Evolutionary conservation across 53 echinoderm and acorn worm species (phyloP).

Genomic region (Astropecten irregularis): DNA sequence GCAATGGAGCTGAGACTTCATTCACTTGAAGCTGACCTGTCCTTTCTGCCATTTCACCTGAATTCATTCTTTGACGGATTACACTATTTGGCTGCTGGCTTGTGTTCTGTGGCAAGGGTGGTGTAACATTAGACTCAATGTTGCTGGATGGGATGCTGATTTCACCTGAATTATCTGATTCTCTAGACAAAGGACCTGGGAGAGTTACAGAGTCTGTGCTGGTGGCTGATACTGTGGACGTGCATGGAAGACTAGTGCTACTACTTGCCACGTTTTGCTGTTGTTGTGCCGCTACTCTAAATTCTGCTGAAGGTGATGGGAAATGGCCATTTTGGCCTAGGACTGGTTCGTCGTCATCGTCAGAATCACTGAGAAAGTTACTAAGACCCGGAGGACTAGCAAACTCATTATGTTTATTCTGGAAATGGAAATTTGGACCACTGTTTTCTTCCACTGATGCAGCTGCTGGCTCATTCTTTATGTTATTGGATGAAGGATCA

Average conservation of each 20-base stretch:
- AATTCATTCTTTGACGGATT: constrained; percentile 1
- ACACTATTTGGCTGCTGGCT: constrained; percentile 39
- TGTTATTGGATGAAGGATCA: no score
- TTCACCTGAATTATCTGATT: no score
- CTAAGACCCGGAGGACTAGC: no score
- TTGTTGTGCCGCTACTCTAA: constrained; percentile 20
- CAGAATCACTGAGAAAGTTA: no score
- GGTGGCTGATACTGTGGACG: not conserved
- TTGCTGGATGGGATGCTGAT: no score
- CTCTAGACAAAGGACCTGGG: no score
- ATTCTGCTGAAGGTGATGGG: constrained; percentile 28
- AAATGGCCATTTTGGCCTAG: not conserved
- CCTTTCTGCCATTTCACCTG: not conserved
- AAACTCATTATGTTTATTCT: no score
- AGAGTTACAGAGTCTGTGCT: not conserved
- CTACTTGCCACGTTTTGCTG: not conserved
- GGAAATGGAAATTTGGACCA: no score
- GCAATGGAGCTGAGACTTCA: not conserved
- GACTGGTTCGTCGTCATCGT: no score
- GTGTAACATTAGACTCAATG: not conserved
- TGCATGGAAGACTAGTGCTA: no score
- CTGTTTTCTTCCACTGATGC: no score
- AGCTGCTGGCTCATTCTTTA: no score
- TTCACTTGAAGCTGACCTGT: not conserved
- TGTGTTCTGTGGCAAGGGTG: not conserved